These are phyloP conservation scores for Chromobotia macracanthus DNA, from an alignment of 2,797 vertebrate genomes.

Conservation along the genomic window DNA sequence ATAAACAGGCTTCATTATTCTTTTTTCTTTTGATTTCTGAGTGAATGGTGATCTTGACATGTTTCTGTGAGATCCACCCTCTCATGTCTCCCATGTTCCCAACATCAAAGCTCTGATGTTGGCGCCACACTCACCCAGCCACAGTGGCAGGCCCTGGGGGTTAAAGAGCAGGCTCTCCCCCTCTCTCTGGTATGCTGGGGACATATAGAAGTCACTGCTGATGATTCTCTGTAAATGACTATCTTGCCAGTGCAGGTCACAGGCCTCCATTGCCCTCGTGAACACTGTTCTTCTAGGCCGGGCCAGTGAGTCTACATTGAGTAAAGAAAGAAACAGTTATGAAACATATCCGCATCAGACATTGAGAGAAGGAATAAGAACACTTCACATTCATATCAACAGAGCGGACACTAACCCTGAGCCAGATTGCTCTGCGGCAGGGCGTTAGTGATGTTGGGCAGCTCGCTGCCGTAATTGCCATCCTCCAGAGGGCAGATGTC, in stretches of 20 bases:
- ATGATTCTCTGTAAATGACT: conserved; percentile 98
- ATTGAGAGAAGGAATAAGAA: background rate
- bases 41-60: background rate
- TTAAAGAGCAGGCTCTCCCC: conserved; percentile 95
- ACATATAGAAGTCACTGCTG: conserved; percentile 92
- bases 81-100: background rate
- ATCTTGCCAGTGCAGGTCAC: conserved; percentile 98
- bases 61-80: background rate
- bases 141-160: conserved; percentile 92
- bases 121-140: conserved; percentile 81
- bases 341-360: background rate
- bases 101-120: conserved; percentile 1
- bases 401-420: conserved; percentile 80
- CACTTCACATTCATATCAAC: background rate
- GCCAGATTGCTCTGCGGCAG: conserved; percentile 90
- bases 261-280: conserved; percentile 92
- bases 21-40: background rate
- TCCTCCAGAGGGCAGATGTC: conserved; percentile 96
- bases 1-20: background rate
- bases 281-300: conserved; percentile 93
- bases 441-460: conserved; percentile 96
- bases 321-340: background rate
- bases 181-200: conserved; percentile 92
- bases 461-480: conserved; percentile 94
- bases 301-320: conserved; percentile 84